Base-by-base conservation (phyloP, 2,113 vertebrate genomes). In the Cavia aperea region DNA sequence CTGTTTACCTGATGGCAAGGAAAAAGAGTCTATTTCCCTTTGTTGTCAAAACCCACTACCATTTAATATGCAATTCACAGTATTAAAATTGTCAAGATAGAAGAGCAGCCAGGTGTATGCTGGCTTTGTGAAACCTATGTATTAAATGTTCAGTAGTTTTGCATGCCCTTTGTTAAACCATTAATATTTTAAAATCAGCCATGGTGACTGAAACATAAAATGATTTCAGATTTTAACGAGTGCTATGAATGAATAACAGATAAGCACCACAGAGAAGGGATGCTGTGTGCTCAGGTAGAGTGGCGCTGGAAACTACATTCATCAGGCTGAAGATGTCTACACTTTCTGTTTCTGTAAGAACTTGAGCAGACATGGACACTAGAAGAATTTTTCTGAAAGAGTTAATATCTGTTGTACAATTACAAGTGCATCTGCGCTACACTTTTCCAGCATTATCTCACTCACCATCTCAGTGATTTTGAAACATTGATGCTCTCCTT, bases 21-120 rank as follows among this genome's bases (percentile, higher is more conserved):
- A 15, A 54, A 14, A 88, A 19, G 33, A 16, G 12, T 18, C 11
- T 77, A 56, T 93, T 66, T 93, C 73, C 51, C 46, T 86, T 94
- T 54, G 62, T 9, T 54, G 15, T 93, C n/a, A 87, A 54, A 92
- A 83, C 18, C 49, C 49, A 58, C 43, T 68, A 66, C 72, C 24
- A 75, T 63, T 88, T 92, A 66, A 65, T 88, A 56, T 68, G 31
- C 63, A 90, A 54, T 51, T 89, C 84, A 84, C 91, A 72, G 79
- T 75, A 43, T 81, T 82, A 68, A 90, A 81, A 73, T 81, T 43
- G 43, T 93, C 91, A 70, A 79, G 87, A 51, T 36, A 77, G 43
- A 49, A 88, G 77, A 51, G 81, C 31, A 83, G 46, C 16, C 36
- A 79, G 68, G 23, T 9, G 14, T 60, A 14, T 39, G n/a, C 60